phyloP scores from a whole-genome alignment of 2,797 vertebrate genomes.

The Morus bassanus region DNA sequence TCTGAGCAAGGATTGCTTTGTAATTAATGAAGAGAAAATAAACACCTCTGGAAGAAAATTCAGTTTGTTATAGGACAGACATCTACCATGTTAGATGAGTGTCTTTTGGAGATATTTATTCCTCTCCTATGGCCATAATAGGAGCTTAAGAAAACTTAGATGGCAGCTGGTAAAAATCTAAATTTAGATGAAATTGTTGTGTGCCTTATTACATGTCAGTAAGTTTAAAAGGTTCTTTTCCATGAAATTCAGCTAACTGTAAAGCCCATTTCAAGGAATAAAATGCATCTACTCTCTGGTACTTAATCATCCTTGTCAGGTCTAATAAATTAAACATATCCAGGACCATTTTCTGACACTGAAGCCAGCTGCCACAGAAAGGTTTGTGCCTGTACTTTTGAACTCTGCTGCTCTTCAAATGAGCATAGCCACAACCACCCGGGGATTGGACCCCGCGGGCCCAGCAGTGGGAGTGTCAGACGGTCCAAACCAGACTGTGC shows the following conservation, averaged over 20 bases:
- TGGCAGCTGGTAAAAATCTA: not conserved
- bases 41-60: not conserved
- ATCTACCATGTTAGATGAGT: not conserved
- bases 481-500: not conserved
- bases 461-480: accelerated
- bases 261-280: not conserved
- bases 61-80: not conserved
- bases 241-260: not conserved
- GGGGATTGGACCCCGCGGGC: accelerated
- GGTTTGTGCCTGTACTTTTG: not conserved
- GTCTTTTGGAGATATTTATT: not conserved
- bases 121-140: not conserved
- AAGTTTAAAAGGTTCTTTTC: not conserved
- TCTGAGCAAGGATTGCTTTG: not conserved
- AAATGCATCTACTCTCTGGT: not conserved
- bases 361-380: not conserved
- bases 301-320: conserved; percentile 9
- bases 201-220: not conserved
- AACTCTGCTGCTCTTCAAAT: not conserved
- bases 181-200: not conserved
- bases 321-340: not conserved
- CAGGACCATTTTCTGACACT: not conserved
- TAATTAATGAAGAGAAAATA: not conserved
- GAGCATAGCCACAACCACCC: accelerated
- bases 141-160: not conserved